A percentile compares a stretch with the other conserved stretches of the same genome.
Evolutionary conservation across 2,888 invertebrate genomes (phyloP).

Genomic region (Nomada lathburiana): DNA sequence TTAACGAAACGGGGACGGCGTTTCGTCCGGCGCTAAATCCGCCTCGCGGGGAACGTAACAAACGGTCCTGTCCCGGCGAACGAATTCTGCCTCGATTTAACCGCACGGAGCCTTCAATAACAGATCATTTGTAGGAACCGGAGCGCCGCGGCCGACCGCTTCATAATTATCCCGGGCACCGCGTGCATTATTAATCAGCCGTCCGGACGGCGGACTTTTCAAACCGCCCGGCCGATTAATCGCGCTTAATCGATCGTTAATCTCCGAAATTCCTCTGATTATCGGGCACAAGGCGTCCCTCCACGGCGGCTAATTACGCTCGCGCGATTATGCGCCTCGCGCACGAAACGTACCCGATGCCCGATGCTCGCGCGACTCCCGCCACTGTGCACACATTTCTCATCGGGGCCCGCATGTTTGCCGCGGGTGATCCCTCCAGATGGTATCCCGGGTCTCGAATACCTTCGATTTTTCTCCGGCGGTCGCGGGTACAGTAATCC

Average conservation of each 20-base stretch:
- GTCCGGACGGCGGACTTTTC: not conserved
- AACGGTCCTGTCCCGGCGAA: not conserved
- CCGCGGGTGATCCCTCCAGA: slow-evolving; percentile 20
- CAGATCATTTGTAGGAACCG: slow-evolving; percentile 30
- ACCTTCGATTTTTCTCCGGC: slow-evolving; percentile 28
- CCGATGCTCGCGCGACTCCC: slow-evolving; percentile 16
- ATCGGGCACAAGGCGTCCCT: not conserved
- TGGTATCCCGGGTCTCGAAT: slow-evolving; percentile 37
- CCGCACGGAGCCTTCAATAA: not conserved
- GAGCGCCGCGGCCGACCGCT: slow-evolving; percentile 20
- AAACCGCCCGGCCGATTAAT: slow-evolving; percentile 43
- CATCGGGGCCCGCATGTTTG: slow-evolving; percentile 29
- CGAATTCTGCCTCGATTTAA: slow-evolving; percentile 5
- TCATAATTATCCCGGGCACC: slow-evolving; percentile 39
- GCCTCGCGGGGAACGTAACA: not conserved
- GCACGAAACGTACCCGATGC: slow-evolving; percentile 23
- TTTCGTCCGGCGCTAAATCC: not conserved
- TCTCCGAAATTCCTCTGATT: slow-evolving; percentile 29
- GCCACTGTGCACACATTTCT: slow-evolving; percentile 50
- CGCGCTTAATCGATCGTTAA: slow-evolving; percentile 45
- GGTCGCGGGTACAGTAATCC: slow-evolving; percentile 19
- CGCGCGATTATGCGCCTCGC: slow-evolving; percentile 28
- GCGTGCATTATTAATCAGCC: slow-evolving; percentile 38
- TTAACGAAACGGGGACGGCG: not conserved
- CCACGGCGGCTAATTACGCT: slow-evolving; percentile 45